Evolutionary conservation across 2,797 vertebrate genomes (phyloP).

Genomic region (Simalia tracyae): DNA sequence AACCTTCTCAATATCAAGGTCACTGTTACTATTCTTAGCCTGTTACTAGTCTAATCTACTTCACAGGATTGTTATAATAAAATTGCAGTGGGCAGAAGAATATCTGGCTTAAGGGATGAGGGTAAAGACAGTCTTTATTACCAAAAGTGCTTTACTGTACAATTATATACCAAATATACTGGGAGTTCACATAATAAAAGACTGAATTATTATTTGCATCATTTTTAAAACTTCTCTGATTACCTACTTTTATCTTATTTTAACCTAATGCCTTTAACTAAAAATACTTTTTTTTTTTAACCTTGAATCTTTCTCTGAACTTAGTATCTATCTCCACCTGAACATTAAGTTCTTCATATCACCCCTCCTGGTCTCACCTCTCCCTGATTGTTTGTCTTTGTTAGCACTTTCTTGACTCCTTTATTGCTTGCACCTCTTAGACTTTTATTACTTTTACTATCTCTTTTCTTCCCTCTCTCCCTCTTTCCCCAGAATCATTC

Average conservation of each 20-base stretch:
- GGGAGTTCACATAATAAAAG: not conserved
- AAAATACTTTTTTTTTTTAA: not conserved
- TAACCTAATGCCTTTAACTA: not conserved
- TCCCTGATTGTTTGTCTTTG: not conserved
- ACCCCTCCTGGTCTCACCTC: not conserved
- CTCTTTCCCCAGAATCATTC: not conserved
- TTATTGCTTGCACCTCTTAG: not conserved
- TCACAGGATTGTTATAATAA: not conserved
- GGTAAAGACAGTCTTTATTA: not conserved
- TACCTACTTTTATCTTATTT: not conserved
- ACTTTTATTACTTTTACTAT: not conserved
- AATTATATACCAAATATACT: not conserved
- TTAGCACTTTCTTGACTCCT: not conserved
- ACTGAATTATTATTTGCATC: not conserved
- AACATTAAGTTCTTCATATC: not conserved
- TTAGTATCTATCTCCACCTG: not conserved
- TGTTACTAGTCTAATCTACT: not conserved
- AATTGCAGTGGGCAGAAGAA: not conserved
- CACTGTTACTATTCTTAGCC: not conserved
- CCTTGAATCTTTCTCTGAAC: not conserved
- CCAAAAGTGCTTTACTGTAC: not conserved
- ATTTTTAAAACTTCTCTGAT: not conserved
- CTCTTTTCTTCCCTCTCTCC: not conserved
- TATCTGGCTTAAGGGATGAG: not conserved
- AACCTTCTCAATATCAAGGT: not conserved